Percentiles rank a stretch among this genome's conserved stretches.
phyloP scores from a whole-genome alignment of 2,113 vertebrate species.

The Hippoglossus stenolepis region DNA sequence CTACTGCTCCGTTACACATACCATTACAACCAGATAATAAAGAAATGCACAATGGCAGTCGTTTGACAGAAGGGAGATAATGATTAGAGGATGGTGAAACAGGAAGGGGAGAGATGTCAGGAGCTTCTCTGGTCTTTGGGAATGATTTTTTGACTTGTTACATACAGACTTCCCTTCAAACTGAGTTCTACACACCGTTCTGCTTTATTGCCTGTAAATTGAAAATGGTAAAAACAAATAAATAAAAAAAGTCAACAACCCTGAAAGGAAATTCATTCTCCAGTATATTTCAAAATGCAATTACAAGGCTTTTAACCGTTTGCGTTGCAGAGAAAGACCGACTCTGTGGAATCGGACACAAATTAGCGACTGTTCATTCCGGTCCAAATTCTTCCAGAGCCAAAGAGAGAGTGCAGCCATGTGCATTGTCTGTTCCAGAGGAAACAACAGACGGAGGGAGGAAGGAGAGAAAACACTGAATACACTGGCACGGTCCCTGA shows the following conservation, averaged over 20 bases:
- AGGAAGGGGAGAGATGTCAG: constrained; percentile 2
- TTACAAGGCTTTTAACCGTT: constrained; percentile 45
- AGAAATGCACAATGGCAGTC: background rate
- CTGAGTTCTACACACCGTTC: constrained; percentile 3
- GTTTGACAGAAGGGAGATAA: constrained; percentile 6
- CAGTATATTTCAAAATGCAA: constrained; percentile 45
- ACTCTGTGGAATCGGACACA: constrained; percentile 28
- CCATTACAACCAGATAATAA: background rate
- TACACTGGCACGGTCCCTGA: constrained; percentile 27
- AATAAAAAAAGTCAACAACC: background rate
- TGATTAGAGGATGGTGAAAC: background rate
- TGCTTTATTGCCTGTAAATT: constrained; percentile 45
- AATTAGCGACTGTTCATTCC: constrained; percentile 29
- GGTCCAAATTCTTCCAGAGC: constrained; percentile 1
- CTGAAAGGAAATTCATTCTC: constrained; percentile 7
- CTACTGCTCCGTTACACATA: background rate
- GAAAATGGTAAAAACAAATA: constrained; percentile 17
- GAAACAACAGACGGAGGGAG: background rate
- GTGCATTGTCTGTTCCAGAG: constrained; percentile 1
- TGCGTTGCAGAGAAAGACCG: constrained; percentile 4
- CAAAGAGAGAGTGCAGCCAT: background rate
- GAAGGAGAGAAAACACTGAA: constrained; percentile 29
- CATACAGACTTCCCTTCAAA: constrained; percentile 14
- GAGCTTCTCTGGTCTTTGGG: constrained; percentile 1
- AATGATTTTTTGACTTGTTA: background rate